Percentiles rank a stretch among this genome's conserved stretches.
Evolutionary conservation across 2,113 vertebrate genomes (phyloP).

Genomic region (Menura novaehollandiae): DNA sequence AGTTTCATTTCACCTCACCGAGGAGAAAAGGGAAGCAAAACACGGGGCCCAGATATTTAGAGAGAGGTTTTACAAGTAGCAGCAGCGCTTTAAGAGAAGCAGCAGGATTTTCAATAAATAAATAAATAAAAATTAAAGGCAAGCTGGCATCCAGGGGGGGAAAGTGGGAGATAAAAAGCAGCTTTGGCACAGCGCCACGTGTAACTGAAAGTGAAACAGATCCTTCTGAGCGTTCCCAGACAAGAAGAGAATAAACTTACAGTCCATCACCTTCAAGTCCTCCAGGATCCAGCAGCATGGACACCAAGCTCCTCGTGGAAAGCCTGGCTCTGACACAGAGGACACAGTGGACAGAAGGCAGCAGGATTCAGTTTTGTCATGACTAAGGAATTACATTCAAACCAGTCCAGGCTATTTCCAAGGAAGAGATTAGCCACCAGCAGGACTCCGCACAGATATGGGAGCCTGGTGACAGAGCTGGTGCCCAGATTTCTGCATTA

Average conservation of each 20-base stretch:
- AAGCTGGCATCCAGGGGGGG: not conserved
- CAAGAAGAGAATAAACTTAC: not conserved
- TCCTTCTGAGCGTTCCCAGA: not conserved
- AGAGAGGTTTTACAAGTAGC: not conserved
- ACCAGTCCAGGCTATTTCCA: not conserved
- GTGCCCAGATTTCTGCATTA: not conserved
- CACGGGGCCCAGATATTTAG: not conserved
- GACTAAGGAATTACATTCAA: not conserved
- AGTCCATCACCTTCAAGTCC: not conserved
- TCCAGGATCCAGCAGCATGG: not conserved
- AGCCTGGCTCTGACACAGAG: not conserved
- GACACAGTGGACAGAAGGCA: fast-evolving
- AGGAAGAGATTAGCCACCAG: not conserved
- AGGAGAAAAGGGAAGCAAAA: not conserved
- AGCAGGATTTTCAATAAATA: not conserved
- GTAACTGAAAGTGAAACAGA: not conserved
- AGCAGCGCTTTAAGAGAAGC: not conserved
- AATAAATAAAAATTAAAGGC: not conserved
- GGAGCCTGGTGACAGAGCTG: fast-evolving
- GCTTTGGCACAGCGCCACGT: not conserved
- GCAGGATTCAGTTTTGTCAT: not conserved
- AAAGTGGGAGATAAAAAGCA: not conserved
- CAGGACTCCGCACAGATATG: not conserved
- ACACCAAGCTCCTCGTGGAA: not conserved
- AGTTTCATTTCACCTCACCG: not conserved